These are phyloP conservation scores for Falco novaeseelandiae DNA, from an alignment of 2,797 vertebrate species.

Conservation along the genomic window DNA sequence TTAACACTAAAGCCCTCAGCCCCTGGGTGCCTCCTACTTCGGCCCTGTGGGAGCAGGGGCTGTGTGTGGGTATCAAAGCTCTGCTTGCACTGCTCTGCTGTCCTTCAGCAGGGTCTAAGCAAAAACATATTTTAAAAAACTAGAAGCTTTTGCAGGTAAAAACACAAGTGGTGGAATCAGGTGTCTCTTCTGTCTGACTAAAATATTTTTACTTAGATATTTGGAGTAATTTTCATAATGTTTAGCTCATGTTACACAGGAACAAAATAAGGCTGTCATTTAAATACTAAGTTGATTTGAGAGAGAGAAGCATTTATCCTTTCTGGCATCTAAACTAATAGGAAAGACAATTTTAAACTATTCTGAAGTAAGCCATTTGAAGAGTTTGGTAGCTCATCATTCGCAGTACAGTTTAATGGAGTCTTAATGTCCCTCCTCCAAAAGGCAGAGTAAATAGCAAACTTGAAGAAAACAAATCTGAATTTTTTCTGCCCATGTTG, in stretches of 20 bases:
- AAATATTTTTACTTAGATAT: not conserved
- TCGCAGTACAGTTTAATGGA: not conserved
- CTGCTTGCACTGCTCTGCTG: not conserved
- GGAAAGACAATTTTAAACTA: not conserved
- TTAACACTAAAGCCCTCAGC: not conserved
- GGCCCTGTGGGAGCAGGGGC: not conserved
- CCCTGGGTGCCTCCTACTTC: not conserved
- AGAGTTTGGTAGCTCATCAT: not conserved
- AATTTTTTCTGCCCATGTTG: not conserved
- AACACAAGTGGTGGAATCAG: not conserved
- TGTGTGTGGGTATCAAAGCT: not conserved
- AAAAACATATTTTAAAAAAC: not conserved
- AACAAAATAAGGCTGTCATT: conserved; percentile 8
- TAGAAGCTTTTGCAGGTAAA: not conserved
- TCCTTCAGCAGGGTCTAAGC: not conserved
- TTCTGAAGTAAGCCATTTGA: not conserved
- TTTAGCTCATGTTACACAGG: not conserved
- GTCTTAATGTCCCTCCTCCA: not conserved
- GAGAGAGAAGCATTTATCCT: not conserved
- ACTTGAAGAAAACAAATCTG: not conserved
- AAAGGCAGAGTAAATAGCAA: not conserved
- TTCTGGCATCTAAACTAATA: not conserved
- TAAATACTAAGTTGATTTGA: not conserved
- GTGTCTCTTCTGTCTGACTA: not conserved
- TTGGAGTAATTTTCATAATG: not conserved